Evolutionary conservation across 2,888 invertebrate species (phyloP), one percentile per base, ranked within the genome.

Genomic region (Psylliodes chrysocephalus): DNA sequence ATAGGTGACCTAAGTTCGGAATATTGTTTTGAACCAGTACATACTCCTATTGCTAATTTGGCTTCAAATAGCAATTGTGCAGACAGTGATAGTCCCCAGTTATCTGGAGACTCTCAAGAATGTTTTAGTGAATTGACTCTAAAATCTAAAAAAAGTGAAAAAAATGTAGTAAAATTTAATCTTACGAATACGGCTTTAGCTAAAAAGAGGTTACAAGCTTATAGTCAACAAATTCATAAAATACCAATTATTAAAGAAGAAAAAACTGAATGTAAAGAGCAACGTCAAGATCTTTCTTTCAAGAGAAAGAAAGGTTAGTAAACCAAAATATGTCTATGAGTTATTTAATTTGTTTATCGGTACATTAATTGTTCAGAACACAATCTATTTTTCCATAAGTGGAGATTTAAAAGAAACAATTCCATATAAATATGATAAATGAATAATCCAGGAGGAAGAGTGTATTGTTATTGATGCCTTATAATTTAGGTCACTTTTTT

Each of bases 181-280:
- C 68, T 71, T 47, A 76, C 75, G 62, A 73, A 70, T 57, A 60
- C 68, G 47, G 28, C 70, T 18, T 78, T 79, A 64, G 81, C 81
- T 2, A 82, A 82, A 67, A 80, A 77, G 63, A 71, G 81, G 33
- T 69, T 82, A 22, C 78, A 79, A 61, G 80, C 82, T 2, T 81
- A 78, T 66, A 77, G 76, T 22, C 70, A 69, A 47, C 72, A 72
- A 51, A 30, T 62, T 4, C 66, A 65, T 40, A 57, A 56, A 25
- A 52, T 18, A n/a, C 38, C 49, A 51, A n/a, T n/a, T n/a, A n/a
- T n/a, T 6, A 67, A 67, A 52, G 73, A 73, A 30, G 69, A 67
- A 19, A 73, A 71, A 53, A 47, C 38, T 44, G 69, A 66, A n/a
- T 57, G 25, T 17, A 63, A 54, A 22, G 61, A 47, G 6, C 62